phyloP scores from a whole-genome alignment of 2,113 vertebrate genomes.

The Seriola aureovittata region DNA sequence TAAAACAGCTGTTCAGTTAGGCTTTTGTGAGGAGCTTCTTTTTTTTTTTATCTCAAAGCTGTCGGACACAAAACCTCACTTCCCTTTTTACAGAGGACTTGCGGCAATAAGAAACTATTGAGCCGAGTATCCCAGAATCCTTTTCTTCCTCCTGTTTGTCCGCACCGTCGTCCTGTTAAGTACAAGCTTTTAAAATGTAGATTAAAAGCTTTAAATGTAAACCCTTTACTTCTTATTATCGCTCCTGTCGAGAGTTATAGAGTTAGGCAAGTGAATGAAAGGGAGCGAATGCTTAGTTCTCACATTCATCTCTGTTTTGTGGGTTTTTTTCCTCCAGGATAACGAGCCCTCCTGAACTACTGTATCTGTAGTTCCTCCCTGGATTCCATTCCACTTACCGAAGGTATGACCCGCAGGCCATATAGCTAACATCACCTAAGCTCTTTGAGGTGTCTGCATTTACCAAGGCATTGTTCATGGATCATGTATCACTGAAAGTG shows the following conservation, averaged over 20 bases:
- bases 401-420: constrained; percentile 31
- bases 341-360: background rate
- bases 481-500: constrained; percentile 54
- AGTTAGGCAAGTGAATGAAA: constrained; percentile 9
- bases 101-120: constrained; percentile 6
- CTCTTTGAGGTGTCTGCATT: constrained; percentile 55
- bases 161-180: background rate
- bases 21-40: constrained; percentile 45
- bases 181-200: constrained; percentile 5
- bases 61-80: constrained; percentile 34
- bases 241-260: background rate
- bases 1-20: constrained; percentile 66
- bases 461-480: constrained; percentile 48
- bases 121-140: constrained; percentile 13
- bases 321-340: constrained; percentile 22
- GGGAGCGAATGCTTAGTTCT: background rate
- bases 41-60: constrained; percentile 39
- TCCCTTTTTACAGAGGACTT: constrained; percentile 23
- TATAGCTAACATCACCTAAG: constrained; percentile 8
- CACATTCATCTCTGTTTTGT: constrained; percentile 36
- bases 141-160: constrained; percentile 29
- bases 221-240: constrained; percentile 20
- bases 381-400: constrained; percentile 39
- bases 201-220: constrained; percentile 26
- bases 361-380: constrained; percentile 24